A percentile compares a stretch with the other conserved stretches of the same genome.
These are phyloP conservation scores for Chirona hameri DNA, from an alignment of 2,888 invertebrate species.

Conservation along the genomic window DNA sequence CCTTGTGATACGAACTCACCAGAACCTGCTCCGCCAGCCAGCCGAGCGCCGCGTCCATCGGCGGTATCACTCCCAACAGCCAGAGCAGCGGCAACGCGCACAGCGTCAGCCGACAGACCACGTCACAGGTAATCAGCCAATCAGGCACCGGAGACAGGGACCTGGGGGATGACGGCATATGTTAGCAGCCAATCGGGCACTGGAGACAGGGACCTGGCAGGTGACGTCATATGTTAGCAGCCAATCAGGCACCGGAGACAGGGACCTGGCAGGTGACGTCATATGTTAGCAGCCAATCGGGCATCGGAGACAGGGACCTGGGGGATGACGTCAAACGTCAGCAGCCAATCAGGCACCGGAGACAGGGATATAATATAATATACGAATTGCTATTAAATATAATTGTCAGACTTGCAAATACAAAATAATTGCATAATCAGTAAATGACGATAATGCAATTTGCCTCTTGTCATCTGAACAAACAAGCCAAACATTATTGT, in stretches of 20 bases:
- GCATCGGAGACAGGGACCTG: neutral
- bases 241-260: neutral
- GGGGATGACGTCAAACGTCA: neutral
- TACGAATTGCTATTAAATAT: too few species aligned
- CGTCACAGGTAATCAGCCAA: constrained; percentile 13
- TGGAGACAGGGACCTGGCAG: neutral
- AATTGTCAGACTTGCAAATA: too few species aligned
- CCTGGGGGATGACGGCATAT: neutral
- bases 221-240: constrained; percentile 1
- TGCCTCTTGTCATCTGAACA: too few species aligned
- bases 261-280: neutral
- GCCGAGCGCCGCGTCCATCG: neutral
- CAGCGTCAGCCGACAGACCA: neutral
- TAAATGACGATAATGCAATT: too few species aligned
- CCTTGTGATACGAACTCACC: neutral
- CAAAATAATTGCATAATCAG: too few species aligned
- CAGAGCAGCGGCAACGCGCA: constrained; percentile 9
- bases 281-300: neutral
- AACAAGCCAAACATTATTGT: too few species aligned
- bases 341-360: neutral
- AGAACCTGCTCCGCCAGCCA: neutral
- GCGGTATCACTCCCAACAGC: neutral
- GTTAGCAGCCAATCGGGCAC: neutral
- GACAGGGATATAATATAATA: neutral
- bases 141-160: neutral